A percentile compares a stretch with the other conserved stretches of the same genome.
phyloP scores from a whole-genome alignment of 2,113 vertebrate species.

The Ursus arctos region DNA sequence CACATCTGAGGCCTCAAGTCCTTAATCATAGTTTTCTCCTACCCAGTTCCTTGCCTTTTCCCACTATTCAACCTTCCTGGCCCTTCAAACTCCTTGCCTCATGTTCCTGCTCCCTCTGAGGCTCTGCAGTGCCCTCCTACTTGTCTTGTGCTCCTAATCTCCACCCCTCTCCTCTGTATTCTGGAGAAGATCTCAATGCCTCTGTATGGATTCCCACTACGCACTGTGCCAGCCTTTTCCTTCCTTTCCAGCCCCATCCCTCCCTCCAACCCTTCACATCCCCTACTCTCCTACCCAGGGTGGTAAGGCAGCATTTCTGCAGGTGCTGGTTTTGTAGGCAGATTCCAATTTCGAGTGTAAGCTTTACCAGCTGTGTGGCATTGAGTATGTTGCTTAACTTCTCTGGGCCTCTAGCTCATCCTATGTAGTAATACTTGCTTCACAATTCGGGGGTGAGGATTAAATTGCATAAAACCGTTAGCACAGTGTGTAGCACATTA shows the following conservation, averaged over 20 bases:
- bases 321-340: not conserved
- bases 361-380: not conserved
- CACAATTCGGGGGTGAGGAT: not conserved
- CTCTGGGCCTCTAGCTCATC: not conserved
- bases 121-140: not conserved
- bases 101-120: not conserved
- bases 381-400: not conserved
- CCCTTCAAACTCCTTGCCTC: not conserved
- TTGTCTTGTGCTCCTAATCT: not conserved
- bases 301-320: not conserved
- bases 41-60: not conserved
- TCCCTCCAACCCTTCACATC: not conserved
- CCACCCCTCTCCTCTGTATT: not conserved
- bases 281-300: not conserved
- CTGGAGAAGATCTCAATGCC: not conserved
- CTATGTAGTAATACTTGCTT: not conserved
- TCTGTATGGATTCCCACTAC: not conserved
- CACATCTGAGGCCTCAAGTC: not conserved
- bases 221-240: not conserved
- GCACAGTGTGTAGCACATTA: not conserved
- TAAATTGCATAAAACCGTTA: not conserved
- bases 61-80: not conserved
- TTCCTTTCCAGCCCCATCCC: not conserved
- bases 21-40: not conserved
- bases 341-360: constrained; percentile 2